Evolutionary conservation across 2,888 invertebrate genomes (phyloP).

Genomic region (Leptinotarsa juncta): DNA sequence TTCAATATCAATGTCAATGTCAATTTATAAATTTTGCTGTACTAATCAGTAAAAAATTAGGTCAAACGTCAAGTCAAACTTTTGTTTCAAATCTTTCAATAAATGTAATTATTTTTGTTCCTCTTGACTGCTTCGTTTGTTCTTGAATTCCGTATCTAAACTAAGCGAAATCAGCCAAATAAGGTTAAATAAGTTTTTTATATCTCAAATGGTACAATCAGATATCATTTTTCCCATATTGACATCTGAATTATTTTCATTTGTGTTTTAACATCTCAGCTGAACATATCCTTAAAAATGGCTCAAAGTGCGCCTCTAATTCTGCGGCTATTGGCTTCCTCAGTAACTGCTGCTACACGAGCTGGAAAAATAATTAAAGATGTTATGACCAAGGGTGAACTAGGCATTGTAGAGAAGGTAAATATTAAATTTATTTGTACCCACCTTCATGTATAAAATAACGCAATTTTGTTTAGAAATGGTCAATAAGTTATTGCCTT

Average conservation of each 20-base stretch:
- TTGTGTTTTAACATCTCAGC: slow-evolving; percentile 14
- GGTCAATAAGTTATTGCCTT: too few species aligned
- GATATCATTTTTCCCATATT: neutral
- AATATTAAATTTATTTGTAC: slow-evolving; percentile 27
- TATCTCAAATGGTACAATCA: neutral
- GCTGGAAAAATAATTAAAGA: slow-evolving; percentile 93
- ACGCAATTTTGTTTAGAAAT: too few species aligned
- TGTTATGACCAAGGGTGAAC: slow-evolving; percentile 88
- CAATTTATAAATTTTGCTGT: neutral
- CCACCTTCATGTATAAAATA: too few species aligned
- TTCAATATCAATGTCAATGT: neutral
- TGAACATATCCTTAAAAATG: slow-evolving; percentile 64
- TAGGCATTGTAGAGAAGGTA: slow-evolving; percentile 94
- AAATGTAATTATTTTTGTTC: slow-evolving; percentile 11
- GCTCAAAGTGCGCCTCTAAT: slow-evolving; percentile 75
- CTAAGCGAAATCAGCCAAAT: neutral
- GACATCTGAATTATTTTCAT: slow-evolving; percentile 8
- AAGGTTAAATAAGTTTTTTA: neutral
- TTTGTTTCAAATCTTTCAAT: neutral
- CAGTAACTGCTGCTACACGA: slow-evolving; percentile 81
- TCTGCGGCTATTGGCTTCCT: slow-evolving; percentile 80
- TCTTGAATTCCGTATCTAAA: neutral
- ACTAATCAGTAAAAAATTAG: neutral
- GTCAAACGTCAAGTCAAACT: neutral
- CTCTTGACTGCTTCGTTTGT: neutral